Percentiles rank a stretch among this genome's conserved stretches.
Evolutionary conservation across 2,888 invertebrate genomes (phyloP).

Genomic region (Diplazon laetatorius): DNA sequence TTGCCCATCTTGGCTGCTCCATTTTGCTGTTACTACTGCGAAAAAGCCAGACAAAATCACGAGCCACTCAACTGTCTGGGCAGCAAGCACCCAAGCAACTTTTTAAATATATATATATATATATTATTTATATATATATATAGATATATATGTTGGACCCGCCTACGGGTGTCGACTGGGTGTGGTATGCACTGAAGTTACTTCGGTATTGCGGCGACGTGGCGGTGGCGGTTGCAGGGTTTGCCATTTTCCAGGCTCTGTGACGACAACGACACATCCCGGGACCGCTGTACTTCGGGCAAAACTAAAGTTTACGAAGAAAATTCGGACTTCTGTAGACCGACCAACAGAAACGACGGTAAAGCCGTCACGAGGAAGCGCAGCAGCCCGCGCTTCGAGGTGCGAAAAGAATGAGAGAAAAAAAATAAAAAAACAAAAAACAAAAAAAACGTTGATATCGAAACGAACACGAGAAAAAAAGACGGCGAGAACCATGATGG

Average conservation of each 20-base stretch:
- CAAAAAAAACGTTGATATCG: conserved; percentile 39
- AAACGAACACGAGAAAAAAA: conserved; percentile 33
- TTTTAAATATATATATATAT: conserved; percentile 76
- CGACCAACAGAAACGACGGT: conserved; percentile 17
- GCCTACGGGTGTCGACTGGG: conserved; percentile 62
- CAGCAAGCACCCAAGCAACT: conserved; percentile 66
- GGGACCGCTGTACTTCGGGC: conserved; percentile 19
- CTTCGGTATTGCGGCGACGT: conserved; percentile 58
- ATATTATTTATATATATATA: conserved; percentile 61
- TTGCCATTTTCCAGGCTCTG: neutral
- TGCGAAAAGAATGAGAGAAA: conserved; percentile 25
- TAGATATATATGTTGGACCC: conserved; percentile 67
- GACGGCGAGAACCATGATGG: conserved; percentile 67
- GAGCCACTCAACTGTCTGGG: conserved; percentile 18
- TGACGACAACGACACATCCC: conserved; percentile 29
- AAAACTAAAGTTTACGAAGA: conserved; percentile 27
- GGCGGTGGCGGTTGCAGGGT: conserved; percentile 11
- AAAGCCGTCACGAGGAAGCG: conserved; percentile 35
- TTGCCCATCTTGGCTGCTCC: conserved; percentile 18
- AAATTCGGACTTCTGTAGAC: neutral
- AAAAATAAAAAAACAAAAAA: conserved; percentile 22
- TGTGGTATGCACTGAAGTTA: conserved; percentile 72
- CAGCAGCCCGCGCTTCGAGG: conserved; percentile 66
- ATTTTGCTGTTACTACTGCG: conserved; percentile 19
- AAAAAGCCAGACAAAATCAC: conserved; percentile 29